These are phyloP conservation scores for Cistogaster globosa DNA, from an alignment of 2,888 invertebrate genomes.

Conservation along the genomic window DNA sequence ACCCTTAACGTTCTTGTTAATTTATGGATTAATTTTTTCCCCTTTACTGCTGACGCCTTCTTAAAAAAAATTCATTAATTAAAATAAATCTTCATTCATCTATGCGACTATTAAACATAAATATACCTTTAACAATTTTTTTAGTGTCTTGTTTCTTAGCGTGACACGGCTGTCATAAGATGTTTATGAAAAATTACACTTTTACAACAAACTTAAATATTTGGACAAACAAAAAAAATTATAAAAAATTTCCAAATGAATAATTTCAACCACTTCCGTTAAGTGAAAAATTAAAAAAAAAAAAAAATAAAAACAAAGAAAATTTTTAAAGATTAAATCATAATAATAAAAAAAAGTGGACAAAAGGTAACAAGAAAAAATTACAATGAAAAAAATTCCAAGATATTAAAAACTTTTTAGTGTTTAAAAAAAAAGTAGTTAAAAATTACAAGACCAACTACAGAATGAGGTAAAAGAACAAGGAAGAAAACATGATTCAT, in stretches of 20 bases:
- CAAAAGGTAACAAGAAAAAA: constrained; percentile 63
- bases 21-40: constrained; percentile 12
- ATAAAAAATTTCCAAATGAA: constrained; percentile 67
- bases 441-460: constrained; percentile 38
- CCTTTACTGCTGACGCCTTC: background rate
- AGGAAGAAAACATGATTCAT: constrained; percentile 70
- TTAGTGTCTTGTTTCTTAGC: background rate
- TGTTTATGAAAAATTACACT: constrained; percentile 70
- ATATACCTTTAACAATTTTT: constrained; percentile 46
- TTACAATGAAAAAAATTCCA: background rate
- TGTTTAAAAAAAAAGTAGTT: constrained; percentile 12
- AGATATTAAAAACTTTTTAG: constrained; percentile 68
- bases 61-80: constrained; percentile 61
- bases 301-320: too few relatives aligned
- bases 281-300: constrained; percentile 62
- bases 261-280: constrained; percentile 71
- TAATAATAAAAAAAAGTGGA: constrained; percentile 32
- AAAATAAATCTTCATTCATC: constrained; percentile 54
- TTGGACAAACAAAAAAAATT: background rate
- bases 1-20: constrained; percentile 7
- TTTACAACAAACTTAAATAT: constrained; percentile 48
- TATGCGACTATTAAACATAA: constrained; percentile 31
- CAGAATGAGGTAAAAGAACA: constrained; percentile 37
- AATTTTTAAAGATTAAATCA: constrained; percentile 61
- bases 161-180: constrained; percentile 65